phyloP scores from a whole-genome alignment of 2,113 vertebrate genomes.

The Albula glossodonta region DNA sequence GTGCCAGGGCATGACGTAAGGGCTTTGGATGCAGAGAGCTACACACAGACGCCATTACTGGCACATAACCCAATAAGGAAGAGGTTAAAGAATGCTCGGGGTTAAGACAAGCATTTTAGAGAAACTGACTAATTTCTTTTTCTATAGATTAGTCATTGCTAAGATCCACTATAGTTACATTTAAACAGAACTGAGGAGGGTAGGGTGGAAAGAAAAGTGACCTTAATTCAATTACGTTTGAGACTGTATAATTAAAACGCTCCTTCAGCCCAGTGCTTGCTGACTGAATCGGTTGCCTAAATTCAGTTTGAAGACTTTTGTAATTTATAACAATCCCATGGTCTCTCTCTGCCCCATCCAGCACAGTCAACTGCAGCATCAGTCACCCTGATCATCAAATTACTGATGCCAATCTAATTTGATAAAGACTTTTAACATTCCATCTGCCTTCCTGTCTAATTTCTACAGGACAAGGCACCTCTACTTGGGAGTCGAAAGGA shows the following conservation, averaged over 20 bases:
- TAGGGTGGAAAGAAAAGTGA: background rate
- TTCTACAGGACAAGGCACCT: background rate
- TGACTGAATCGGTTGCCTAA: background rate
- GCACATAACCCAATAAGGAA: slow-evolving; percentile 6
- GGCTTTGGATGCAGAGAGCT: background rate
- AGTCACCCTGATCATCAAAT: background rate
- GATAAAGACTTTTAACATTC: background rate
- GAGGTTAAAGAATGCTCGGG: background rate
- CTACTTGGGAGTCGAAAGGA: background rate
- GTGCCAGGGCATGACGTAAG: background rate
- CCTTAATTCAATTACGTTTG: slow-evolving; percentile 6
- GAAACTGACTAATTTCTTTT: background rate
- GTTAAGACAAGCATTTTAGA: background rate
- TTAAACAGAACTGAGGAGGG: too few species aligned
- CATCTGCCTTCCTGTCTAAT: background rate
- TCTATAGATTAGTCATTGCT: slow-evolving; percentile 2
- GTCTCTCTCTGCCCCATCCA: background rate
- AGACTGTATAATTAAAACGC: slow-evolving; percentile 3
- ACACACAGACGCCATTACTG: background rate
- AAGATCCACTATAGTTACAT: background rate
- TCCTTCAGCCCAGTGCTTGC: background rate
- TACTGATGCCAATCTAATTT: background rate
- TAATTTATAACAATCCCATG: background rate
- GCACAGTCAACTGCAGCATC: background rate
- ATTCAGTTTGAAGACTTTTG: background rate